These are phyloP conservation scores for Onychorhynchus coronatus DNA, from an alignment of 2,113 vertebrate genomes.

Conservation along the genomic window DNA sequence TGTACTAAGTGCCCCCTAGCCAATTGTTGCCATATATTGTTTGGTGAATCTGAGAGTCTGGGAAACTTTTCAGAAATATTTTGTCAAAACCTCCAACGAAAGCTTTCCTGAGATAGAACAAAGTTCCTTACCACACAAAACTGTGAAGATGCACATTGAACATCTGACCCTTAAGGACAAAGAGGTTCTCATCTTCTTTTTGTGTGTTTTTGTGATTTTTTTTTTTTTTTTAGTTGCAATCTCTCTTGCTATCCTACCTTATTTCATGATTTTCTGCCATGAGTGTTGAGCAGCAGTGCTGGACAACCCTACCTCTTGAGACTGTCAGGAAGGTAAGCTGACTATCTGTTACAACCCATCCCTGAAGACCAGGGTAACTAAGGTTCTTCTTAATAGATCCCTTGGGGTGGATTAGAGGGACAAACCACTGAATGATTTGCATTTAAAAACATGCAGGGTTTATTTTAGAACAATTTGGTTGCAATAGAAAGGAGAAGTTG, in stretches of 20 bases:
- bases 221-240: background rate
- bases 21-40: background rate
- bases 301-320: background rate
- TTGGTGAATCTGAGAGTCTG: background rate
- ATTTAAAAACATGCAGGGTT: background rate
- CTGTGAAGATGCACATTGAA: background rate
- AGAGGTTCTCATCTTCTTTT: background rate
- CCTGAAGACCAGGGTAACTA: background rate
- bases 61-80: background rate
- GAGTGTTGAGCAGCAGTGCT: background rate
- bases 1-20: background rate
- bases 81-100: background rate
- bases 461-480: background rate
- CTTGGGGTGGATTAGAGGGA: background rate
- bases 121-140: background rate
- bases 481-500: background rate
- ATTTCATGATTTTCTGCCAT: background rate
- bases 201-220: too few species aligned
- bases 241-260: background rate
- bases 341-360: accelerated
- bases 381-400: background rate
- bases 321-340: background rate
- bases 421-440: background rate
- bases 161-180: background rate
- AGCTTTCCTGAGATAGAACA: background rate